Percentiles rank a stretch among this genome's conserved stretches.
Conservation (phyloP, 2,888 invertebrate species). For the Tetranychus truncatus region DNA sequence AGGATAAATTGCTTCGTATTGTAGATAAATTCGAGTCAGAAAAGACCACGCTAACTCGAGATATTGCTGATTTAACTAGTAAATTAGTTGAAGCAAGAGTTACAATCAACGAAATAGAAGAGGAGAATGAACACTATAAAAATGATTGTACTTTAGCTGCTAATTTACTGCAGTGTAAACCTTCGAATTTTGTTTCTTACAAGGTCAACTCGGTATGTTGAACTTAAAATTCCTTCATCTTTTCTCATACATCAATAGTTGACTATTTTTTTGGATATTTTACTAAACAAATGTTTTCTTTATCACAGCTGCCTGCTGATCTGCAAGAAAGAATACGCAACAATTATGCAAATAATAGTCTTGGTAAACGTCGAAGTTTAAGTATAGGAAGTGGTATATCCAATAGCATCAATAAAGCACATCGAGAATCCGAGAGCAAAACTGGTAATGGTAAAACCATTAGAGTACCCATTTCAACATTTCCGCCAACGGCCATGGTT, state of each 20-base stretch:
- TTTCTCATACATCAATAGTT: neutral
- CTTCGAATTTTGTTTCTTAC: constrained; percentile 78
- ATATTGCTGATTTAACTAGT: constrained; percentile 53
- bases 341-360: neutral
- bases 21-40: constrained; percentile 76
- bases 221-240: neutral
- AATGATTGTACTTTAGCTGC: constrained; percentile 83
- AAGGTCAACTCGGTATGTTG: constrained; percentile 64
- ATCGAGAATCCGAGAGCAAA: neutral
- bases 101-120: constrained; percentile 34
- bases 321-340: constrained; percentile 61
- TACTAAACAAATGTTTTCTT: neutral
- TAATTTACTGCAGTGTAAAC: constrained; percentile 80
- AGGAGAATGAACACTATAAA: constrained; percentile 57
- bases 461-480: constrained; percentile 55
- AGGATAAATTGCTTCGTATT: constrained; percentile 75
- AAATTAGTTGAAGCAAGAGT: constrained; percentile 34
- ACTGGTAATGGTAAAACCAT: constrained; percentile 35
- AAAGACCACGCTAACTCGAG: constrained; percentile 63
- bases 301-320: constrained; percentile 62
- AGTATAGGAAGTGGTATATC: constrained; percentile 8
- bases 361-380: constrained; percentile 2
- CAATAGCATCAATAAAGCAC: neutral
- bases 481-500: constrained; percentile 68
- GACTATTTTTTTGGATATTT: neutral